phyloP scores from a whole-genome alignment of 2,888 invertebrate genomes.

The Eristalis tenax region DNA sequence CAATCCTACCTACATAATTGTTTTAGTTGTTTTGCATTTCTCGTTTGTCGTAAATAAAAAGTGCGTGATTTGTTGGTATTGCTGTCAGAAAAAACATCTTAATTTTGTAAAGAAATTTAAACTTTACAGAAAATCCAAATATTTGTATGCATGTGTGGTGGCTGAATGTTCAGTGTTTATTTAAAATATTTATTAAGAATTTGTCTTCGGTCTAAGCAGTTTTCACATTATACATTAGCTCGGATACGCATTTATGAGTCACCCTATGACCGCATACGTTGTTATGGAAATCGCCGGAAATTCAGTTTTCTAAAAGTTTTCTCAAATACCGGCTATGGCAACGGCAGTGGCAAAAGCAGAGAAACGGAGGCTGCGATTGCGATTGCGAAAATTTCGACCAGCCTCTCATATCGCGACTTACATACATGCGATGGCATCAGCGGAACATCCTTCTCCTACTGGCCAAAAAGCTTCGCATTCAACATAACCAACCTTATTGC shows the following conservation, averaged over 20 bases:
- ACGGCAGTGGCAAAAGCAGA: slow-evolving; percentile 47
- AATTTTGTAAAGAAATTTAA: no score
- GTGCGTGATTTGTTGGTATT: no score
- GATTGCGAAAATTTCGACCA: slow-evolving; percentile 52
- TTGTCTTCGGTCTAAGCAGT: no score
- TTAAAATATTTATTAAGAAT: neutral
- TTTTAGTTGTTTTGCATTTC: no score
- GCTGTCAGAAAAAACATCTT: no score
- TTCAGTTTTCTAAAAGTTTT: slow-evolving; percentile 69
- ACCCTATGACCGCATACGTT: slow-evolving; percentile 41
- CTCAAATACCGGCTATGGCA: slow-evolving; percentile 49
- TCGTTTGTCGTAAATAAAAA: no score
- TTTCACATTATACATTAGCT: no score
- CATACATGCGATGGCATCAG: slow-evolving; percentile 1
- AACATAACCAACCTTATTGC: slow-evolving; percentile 57
- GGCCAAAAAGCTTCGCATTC: slow-evolving; percentile 62
- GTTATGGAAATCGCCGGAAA: slow-evolving; percentile 40
- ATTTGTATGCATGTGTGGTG: no score
- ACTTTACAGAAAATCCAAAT: no score
- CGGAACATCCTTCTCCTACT: slow-evolving; percentile 44
- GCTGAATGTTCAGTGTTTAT: neutral
- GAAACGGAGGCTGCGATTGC: slow-evolving; percentile 49
- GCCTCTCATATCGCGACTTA: slow-evolving; percentile 51
- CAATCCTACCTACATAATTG: no score
- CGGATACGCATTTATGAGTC: neutral